Evolutionary conservation across 2,113 vertebrate genomes (phyloP).

Genomic region (Tachysurus vachellii): DNA sequence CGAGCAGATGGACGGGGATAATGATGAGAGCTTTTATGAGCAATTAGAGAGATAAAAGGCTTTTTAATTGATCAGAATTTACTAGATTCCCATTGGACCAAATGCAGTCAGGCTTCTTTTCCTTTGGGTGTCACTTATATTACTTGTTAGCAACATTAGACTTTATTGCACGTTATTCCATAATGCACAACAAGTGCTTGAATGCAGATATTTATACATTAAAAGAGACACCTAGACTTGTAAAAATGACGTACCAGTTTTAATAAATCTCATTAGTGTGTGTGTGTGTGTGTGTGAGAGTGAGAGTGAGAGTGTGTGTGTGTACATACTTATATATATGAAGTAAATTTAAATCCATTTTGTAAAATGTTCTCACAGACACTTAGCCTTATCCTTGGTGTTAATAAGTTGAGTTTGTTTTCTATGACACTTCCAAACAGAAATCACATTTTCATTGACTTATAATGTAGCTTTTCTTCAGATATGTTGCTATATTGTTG

Average conservation of each 20-base stretch:
- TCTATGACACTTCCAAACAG: slow-evolving; percentile 50
- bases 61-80: neutral
- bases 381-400: neutral
- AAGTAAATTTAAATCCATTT: neutral
- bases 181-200: neutral
- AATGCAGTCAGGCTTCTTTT: neutral
- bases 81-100: neutral
- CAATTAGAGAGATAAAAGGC: neutral
- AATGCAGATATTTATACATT: neutral
- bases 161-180: neutral
- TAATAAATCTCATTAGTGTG: neutral
- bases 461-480: too few species aligned
- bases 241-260: neutral
- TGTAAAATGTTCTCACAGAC: neutral
- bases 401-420: neutral
- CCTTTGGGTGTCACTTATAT: neutral
- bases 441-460: slow-evolving; percentile 4
- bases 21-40: slow-evolving; percentile 46
- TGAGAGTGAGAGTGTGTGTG: too few species aligned
- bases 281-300: too few species aligned
- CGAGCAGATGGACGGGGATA: neutral
- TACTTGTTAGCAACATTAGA: neutral
- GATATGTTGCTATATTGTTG: neutral
- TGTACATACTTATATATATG: neutral
- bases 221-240: neutral